Evolutionary conservation across 2,888 invertebrate genomes (phyloP).

Genomic region (Orchesella flavescens): DNA sequence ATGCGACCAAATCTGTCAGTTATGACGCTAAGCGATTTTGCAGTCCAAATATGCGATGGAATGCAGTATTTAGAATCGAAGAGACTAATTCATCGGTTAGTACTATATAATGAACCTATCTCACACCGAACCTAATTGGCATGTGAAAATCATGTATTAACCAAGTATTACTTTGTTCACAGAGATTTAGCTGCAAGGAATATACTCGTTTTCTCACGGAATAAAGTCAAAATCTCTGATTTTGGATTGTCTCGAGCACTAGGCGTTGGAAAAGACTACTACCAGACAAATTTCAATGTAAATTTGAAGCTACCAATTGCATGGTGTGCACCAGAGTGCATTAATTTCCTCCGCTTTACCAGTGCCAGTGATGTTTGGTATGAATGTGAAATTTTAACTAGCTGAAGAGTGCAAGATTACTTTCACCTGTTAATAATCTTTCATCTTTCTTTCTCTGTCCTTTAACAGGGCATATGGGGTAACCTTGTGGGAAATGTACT

Average conservation of each 20-base stretch:
- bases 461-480: slow-evolving; percentile 85
- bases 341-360: slow-evolving; percentile 95
- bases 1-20: slow-evolving; percentile 93
- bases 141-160: neutral
- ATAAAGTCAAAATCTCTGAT: slow-evolving; percentile 98
- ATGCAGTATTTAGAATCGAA: slow-evolving; percentile 98
- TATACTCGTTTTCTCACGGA: slow-evolving; percentile 96
- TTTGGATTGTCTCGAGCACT: slow-evolving; percentile 96
- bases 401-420: neutral
- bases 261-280: slow-evolving; percentile 98
- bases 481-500: slow-evolving; percentile 99
- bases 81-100: slow-evolving; percentile 91
- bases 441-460: neutral
- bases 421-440: neutral
- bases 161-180: slow-evolving; percentile 73
- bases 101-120: slow-evolving; percentile 16
- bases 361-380: slow-evolving; percentile 96
- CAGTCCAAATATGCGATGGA: slow-evolving; percentile 95
- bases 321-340: slow-evolving; percentile 99
- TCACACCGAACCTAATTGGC: slow-evolving; percentile 9
- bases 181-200: slow-evolving; percentile 98
- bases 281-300: slow-evolving; percentile 97
- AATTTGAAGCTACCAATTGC: slow-evolving; percentile 98
- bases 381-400: neutral
- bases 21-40: slow-evolving; percentile 93